Percentiles rank a stretch among this genome's conserved stretches.
phyloP scores from a whole-genome alignment of 2,797 vertebrate genomes.

The Sphenopsis melanotis region DNA sequence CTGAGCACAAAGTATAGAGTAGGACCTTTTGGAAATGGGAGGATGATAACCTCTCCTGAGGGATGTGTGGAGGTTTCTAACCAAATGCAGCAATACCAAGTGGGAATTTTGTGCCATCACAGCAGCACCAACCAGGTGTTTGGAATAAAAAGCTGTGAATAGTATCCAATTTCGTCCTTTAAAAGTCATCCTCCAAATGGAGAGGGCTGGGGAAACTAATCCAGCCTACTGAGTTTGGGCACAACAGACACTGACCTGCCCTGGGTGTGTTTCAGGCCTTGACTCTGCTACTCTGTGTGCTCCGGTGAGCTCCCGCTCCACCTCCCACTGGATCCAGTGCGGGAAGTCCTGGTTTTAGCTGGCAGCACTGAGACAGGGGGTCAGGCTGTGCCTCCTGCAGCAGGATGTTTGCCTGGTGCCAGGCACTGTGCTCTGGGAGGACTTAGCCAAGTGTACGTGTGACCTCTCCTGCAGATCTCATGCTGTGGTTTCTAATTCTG shows the following conservation, averaged over 20 bases:
- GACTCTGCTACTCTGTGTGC: rapidly evolving
- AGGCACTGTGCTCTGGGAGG: background rate
- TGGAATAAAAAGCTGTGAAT: background rate
- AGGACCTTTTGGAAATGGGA: background rate
- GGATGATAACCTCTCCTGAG: background rate
- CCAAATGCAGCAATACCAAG: background rate
- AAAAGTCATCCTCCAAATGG: background rate
- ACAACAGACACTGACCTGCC: background rate
- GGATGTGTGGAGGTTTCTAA: background rate
- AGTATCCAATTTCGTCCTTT: background rate
- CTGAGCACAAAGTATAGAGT: background rate
- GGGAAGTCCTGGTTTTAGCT: background rate
- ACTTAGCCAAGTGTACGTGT: background rate
- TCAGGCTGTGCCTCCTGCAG: background rate
- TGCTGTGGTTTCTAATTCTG: background rate
- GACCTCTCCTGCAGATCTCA: background rate
- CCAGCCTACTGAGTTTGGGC: background rate
- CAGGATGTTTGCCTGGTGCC: conserved; percentile 1
- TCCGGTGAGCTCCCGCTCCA: background rate
- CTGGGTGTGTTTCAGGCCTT: background rate
- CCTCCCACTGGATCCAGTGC: background rate
- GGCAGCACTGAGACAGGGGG: background rate
- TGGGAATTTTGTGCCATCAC: background rate
- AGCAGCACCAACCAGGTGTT: background rate
- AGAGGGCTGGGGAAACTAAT: background rate